phyloP scores from a whole-genome alignment of 1,140 invertebrate genomes.

The Hylaeus anthracinus region DNA sequence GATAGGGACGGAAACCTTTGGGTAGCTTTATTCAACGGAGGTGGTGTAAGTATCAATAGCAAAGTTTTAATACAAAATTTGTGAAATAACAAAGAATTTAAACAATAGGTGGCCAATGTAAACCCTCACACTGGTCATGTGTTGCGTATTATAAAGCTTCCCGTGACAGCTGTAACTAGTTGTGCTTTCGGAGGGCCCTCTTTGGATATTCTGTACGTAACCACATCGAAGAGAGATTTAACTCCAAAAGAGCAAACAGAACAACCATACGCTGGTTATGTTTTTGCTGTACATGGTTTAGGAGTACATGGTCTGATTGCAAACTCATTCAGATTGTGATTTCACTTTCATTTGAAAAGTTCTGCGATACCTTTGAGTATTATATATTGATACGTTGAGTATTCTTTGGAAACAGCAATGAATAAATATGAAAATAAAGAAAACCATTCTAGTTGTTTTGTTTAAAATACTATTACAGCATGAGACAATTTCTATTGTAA shows the following conservation, averaged over 20 bases:
- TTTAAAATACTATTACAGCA: too few relatives aligned
- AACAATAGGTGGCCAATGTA: slow-evolving; percentile 81
- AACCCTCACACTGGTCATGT: slow-evolving; percentile 81
- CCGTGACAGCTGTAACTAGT: slow-evolving; percentile 88
- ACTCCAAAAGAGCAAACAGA: slow-evolving; percentile 80
- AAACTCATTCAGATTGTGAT: slow-evolving; percentile 50
- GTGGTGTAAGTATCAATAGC: slow-evolving; percentile 74
- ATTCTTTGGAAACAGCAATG: too few relatives aligned
- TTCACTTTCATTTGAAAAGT: too few relatives aligned
- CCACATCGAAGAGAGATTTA: slow-evolving; percentile 82
- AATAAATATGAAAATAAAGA: too few relatives aligned
- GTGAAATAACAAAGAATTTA: background rate
- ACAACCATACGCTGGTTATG: slow-evolving; percentile 85
- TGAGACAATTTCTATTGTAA: too few relatives aligned
- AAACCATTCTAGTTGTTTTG: too few relatives aligned
- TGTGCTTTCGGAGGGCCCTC: slow-evolving; percentile 89
- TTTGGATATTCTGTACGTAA: slow-evolving; percentile 89
- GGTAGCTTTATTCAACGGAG: slow-evolving; percentile 83
- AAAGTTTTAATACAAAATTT: background rate
- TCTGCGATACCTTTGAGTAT: too few relatives aligned
- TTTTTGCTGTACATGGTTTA: slow-evolving; percentile 87
- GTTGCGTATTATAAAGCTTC: slow-evolving; percentile 83
- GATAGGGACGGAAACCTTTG: slow-evolving; percentile 85
- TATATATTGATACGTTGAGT: too few relatives aligned
- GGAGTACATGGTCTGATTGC: slow-evolving; percentile 82